Evolutionary conservation across 2,113 vertebrate species (phyloP).

Genomic region (Python bivittatus): DNA sequence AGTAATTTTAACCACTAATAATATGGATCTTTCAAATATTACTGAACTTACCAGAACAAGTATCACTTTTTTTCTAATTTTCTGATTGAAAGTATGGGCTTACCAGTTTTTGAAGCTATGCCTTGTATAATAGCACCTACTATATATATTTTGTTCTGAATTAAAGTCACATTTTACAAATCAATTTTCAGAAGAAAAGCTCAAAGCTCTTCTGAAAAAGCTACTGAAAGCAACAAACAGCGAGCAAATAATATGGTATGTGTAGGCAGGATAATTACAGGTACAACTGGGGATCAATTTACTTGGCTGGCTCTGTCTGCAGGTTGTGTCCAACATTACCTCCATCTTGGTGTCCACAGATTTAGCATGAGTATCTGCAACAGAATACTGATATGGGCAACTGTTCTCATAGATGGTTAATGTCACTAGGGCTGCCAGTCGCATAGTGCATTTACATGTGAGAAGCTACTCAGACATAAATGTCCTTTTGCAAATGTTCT

Average conservation of each 20-base stretch:
- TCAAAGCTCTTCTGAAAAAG: background rate
- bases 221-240: background rate
- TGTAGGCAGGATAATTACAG: background rate
- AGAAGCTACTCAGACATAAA: background rate
- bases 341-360: background rate
- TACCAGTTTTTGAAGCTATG: background rate
- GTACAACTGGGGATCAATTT: background rate
- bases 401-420: background rate
- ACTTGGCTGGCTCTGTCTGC: background rate
- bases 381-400: no score
- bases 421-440: background rate
- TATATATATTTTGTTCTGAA: background rate
- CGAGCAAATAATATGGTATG: background rate
- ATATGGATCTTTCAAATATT: conserved; percentile 7
- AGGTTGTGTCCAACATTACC: no score
- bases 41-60: conserved; percentile 2
- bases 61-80: conserved; percentile 30
- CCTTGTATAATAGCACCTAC: background rate
- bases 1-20: background rate
- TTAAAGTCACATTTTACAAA: background rate
- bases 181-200: background rate
- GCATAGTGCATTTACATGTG: background rate
- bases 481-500: background rate
- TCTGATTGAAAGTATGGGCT: background rate
- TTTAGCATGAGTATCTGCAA: background rate